Percentiles rank a stretch among this genome's conserved stretches.
Evolutionary conservation across 2,113 vertebrate species (phyloP).

Genomic region (Campylomormyrus tamandua): DNA sequence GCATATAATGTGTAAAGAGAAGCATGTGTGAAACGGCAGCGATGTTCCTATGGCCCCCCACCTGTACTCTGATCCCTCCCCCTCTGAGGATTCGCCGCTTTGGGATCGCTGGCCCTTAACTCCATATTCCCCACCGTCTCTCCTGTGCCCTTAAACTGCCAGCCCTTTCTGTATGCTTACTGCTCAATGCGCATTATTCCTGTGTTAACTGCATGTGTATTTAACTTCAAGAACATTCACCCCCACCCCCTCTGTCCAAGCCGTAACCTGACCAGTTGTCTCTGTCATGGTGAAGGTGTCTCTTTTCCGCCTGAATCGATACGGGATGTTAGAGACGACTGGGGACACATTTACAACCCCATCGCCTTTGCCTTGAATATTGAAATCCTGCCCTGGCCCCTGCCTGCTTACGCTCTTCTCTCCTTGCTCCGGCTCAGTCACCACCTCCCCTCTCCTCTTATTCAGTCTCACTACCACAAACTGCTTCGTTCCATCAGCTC

Average conservation of each 20-base stretch:
- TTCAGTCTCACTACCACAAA: neutral
- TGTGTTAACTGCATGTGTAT: neutral
- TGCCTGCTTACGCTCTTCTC: neutral
- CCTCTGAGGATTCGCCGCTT: neutral
- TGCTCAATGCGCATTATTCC: neutral
- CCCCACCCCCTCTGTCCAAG: neutral
- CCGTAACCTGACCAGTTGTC: neutral
- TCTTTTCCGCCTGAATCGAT: neutral
- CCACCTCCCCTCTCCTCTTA: neutral
- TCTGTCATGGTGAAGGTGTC: neutral
- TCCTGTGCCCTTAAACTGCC: neutral
- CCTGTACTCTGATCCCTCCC: neutral
- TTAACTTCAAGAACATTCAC: neutral
- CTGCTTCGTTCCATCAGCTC: neutral
- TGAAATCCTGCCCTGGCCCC: constrained; percentile 21
- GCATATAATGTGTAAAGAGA: neutral
- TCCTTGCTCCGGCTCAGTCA: neutral
- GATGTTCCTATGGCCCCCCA: neutral
- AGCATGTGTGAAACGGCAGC: neutral
- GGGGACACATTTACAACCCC: constrained; percentile 25
- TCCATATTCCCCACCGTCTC: neutral
- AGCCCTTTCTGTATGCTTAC: neutral
- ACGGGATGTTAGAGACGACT: neutral
- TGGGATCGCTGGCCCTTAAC: neutral
- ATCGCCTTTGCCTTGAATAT: constrained; percentile 30